phyloP scores from a whole-genome alignment of 2,113 vertebrate genomes.

The Plecotus auritus region DNA sequence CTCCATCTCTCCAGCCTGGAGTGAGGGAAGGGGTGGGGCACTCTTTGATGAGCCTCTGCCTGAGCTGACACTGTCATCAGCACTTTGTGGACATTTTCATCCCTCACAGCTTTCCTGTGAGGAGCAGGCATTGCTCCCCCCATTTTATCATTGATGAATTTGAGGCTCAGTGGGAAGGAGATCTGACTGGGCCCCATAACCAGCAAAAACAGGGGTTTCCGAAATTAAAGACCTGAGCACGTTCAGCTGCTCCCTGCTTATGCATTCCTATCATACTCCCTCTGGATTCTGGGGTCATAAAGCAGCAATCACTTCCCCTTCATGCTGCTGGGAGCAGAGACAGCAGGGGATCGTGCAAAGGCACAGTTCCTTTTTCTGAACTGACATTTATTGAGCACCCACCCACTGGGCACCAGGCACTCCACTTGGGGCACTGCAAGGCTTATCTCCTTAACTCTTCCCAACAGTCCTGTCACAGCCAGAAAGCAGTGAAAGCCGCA shows the following conservation, averaged over 20 bases:
- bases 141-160: neutral
- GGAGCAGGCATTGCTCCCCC: neutral
- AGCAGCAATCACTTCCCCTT: neutral
- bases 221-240: neutral
- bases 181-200: neutral
- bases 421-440: rapidly evolving
- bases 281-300: neutral
- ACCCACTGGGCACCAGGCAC: neutral
- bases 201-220: neutral
- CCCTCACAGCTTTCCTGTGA: neutral
- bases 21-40: no score
- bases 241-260: neutral
- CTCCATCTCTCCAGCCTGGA: neutral
- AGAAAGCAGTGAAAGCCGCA: neutral
- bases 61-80: neutral
- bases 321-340: neutral
- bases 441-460: neutral
- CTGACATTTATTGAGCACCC: neutral
- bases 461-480: neutral
- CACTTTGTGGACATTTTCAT: neutral
- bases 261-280: no score
- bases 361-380: neutral
- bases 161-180: neutral
- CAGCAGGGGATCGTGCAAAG: rapidly evolving
- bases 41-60: neutral